These are phyloP conservation scores for Lutjanus argentimaculatus DNA, from an alignment of 2,797 vertebrate species.

Conservation along the genomic window DNA sequence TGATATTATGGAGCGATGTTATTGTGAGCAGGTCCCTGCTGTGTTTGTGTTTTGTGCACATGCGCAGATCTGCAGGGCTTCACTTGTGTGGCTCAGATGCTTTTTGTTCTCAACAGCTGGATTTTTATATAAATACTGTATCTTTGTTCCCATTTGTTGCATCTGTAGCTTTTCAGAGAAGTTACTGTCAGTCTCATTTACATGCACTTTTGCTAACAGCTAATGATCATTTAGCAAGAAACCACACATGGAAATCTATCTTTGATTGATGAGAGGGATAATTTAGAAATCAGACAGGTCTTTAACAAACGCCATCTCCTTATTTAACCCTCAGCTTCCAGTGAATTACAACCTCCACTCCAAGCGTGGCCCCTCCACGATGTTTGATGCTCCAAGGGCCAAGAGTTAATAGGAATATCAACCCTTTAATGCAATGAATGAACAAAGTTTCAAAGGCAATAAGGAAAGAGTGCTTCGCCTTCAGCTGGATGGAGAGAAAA, in stretches of 20 bases:
- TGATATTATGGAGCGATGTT: too few species aligned
- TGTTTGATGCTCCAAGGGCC: not conserved
- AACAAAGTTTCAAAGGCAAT: constrained; percentile 24
- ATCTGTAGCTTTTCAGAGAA: not conserved
- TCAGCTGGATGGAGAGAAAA: constrained; percentile 35
- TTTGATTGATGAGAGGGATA: not conserved
- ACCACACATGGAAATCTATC: not conserved
- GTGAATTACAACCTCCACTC: not conserved
- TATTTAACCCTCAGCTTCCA: not conserved
- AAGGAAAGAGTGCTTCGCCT: constrained; percentile 1
- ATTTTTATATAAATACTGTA: not conserved
- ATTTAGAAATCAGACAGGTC: constrained; percentile 8
- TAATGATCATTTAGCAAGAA: not conserved
- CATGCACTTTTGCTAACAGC: accelerated
- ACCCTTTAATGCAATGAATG: constrained; percentile 3
- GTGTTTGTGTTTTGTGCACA: not conserved
- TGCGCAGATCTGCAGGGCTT: not conserved
- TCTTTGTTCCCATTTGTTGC: not conserved
- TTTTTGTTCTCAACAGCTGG: not conserved
- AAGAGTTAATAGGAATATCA: constrained; percentile 39
- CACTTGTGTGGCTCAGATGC: not conserved
- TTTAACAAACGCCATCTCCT: not conserved
- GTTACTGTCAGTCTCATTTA: accelerated
- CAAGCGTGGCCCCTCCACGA: accelerated
- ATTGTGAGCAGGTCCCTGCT: too few species aligned